Base-by-base conservation (phyloP, 1,140 invertebrate species). In the Conus ventricosus region DNA sequence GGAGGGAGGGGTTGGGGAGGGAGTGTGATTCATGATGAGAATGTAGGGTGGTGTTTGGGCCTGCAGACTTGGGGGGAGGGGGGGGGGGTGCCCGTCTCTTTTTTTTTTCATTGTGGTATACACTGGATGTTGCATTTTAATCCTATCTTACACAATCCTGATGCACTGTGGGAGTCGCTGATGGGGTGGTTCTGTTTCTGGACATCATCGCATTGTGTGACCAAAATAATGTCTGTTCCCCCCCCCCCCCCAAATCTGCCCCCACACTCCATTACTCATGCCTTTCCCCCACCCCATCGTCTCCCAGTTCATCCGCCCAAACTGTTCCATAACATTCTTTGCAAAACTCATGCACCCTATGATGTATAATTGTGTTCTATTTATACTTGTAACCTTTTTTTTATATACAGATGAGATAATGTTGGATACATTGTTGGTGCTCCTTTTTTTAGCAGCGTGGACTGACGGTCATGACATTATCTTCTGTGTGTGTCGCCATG, bases 331-430 rank as follows among this genome's bases (percentile, higher is more conserved):
- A 63, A 63, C 60, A 63, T 63, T 63, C 60, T 71, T 71, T 71
- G 67, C 67, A 71, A 71, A 71, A 23, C 67, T 71, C 67, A 71
- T 71, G 67, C 67, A 71, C 67, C 67, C 11, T 71, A 71, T 71
- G 67, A 71, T 39, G 39, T 39, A 39, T 39, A 39, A 39, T 71
- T 23, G 20, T 71, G 17, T 71, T 71, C 20, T 71, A 71, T 71
- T 23, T 71, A n/a, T 71, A 15, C 23, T 82, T 82, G 80, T 82
- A 82, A 82, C 39, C 27, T 82, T 6, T 82, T 82, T 82, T 25
- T 82, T 27, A 13, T 27, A 13, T 82, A 60, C 8, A 60, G 80
- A 55, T 82, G 11, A 82, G n/a, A 71, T 71, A 11, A 71, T 71
- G 67, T 71, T 71, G 67, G 20, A 23, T 71, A 71, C 67, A 71